Evolutionary conservation across 30 jellyfish, hydroid and myxozoan species (phyloP).

Genomic region (Calvadosia cruxmelitensis): DNA sequence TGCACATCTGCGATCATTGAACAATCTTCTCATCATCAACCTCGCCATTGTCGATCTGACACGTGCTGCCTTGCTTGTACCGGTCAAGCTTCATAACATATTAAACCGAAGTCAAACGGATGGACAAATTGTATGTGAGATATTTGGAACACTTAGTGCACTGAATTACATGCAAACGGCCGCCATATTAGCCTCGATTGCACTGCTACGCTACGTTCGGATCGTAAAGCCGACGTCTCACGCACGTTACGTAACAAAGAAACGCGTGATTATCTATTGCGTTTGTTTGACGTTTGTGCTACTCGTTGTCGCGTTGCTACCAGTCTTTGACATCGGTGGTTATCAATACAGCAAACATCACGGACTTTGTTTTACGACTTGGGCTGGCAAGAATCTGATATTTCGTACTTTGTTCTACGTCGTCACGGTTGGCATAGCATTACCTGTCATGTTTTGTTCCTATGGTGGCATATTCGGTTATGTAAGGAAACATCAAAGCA

Average conservation of each 20-base stretch:
- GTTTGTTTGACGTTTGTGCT: constrained; percentile 20
- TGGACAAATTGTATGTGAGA: constrained; percentile 25
- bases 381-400: constrained; percentile 35
- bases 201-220: constrained; percentile 44
- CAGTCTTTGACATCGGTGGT: constrained; percentile 61
- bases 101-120: constrained; percentile 20
- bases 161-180: constrained; percentile 55
- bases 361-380: constrained; percentile 72
- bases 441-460: constrained; percentile 54
- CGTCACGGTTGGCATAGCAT: constrained; percentile 50
- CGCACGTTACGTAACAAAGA: constrained; percentile 18
- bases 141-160: constrained; percentile 43
- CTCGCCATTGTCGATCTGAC: constrained; percentile 47
- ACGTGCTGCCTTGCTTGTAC: constrained; percentile 41
- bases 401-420: constrained; percentile 63
- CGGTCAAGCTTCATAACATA: constrained; percentile 33
- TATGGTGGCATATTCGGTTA: constrained; percentile 23
- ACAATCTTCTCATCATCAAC: constrained; percentile 44
- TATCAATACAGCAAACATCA: constrained; percentile 56
- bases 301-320: constrained; percentile 41
- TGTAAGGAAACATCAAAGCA: constrained; percentile 55
- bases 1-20: constrained; percentile 31
- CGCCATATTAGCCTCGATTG: constrained; percentile 47
- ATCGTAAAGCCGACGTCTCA: constrained; percentile 28
- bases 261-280: constrained; percentile 15